Percentiles rank a stretch among this genome's conserved stretches.
Evolutionary conservation across 2,113 vertebrate species (phyloP).

Genomic region (Heptranchias perlo): DNA sequence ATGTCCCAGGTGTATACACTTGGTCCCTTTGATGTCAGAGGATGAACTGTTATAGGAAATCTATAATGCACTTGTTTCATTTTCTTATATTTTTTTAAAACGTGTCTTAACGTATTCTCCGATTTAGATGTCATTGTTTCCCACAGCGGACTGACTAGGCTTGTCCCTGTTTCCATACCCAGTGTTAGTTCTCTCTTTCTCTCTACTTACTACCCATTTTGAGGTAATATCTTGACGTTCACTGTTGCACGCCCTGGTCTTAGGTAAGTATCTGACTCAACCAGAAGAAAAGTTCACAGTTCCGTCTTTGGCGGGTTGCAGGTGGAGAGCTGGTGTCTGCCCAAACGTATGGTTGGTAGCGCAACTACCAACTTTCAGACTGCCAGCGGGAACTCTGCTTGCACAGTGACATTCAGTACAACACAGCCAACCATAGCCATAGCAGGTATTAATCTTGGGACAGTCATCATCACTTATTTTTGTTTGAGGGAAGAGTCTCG

Average conservation of each 20-base stretch:
- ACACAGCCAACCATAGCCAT: neutral
- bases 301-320: neutral
- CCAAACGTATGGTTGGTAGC: neutral
- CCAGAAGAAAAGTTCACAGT: neutral
- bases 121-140: conserved; percentile 11
- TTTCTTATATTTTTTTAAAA: conserved; percentile 8
- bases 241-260: neutral
- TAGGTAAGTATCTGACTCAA: conserved; percentile 30
- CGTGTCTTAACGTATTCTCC: conserved; percentile 11
- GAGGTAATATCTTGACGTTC: neutral
- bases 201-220: neutral
- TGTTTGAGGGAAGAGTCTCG: neutral
- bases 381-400: neutral
- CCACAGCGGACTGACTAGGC: no score
- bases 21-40: neutral
- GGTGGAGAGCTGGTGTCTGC: neutral
- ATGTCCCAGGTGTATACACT: neutral
- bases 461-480: neutral
- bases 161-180: neutral
- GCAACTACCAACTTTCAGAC: neutral
- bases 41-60: conserved; percentile 27
- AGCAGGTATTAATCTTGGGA: neutral
- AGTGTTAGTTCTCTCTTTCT: neutral
- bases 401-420: neutral
- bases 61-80: neutral